Evolutionary conservation across 2,888 invertebrate genomes (phyloP), one percentile per base, ranked within the genome.

Genomic region (Agonopterix alstromeriana): DNA sequence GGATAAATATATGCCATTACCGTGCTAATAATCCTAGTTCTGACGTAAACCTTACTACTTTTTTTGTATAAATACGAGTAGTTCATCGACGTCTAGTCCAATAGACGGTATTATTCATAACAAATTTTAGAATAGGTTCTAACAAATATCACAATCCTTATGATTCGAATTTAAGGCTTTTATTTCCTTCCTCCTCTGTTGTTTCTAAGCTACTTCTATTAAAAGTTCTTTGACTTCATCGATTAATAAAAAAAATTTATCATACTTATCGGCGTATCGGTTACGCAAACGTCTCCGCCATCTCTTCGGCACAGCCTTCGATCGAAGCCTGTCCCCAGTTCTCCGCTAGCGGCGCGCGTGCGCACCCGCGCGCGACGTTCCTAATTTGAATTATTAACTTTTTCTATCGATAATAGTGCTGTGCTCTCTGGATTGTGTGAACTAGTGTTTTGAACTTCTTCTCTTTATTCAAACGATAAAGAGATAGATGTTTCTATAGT

Each of bases 401-500:
- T 44, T 14, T 47, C 45, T 43, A 49, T 48, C 53, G 48, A 49
- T 10, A 55, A n/a, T 43, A 54, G 75, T 80, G 77, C 59, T 65
- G 77, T 75, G 75, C 50, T 41, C 44, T 43, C 40, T 51, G 55
- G 53, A 52, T 53, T 53, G 51, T 53, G 55, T 50, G 52, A 36
- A 49, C 55, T 54, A 49, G 69, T 55, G 57, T 56, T 70, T 69
- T 55, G 55, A 65, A 66, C 70, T 77, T 85, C 86, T 71, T 61
- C 82, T 77, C 82, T 84, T 77, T 87, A 86, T 86, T 72, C 54
- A 46, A 56, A 63, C 69, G 70, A 81, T 86, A 87, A 65, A 86
- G 85, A 65, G 77, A 68, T 67, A 63, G 77, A 80, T 80, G 60
- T 62, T 52, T 53, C 54, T 67, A 72, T 73, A 68, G 67, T 75